phyloP scores from a whole-genome alignment of 2,888 invertebrate genomes.

The Caenorhabditis sp. region DNA sequence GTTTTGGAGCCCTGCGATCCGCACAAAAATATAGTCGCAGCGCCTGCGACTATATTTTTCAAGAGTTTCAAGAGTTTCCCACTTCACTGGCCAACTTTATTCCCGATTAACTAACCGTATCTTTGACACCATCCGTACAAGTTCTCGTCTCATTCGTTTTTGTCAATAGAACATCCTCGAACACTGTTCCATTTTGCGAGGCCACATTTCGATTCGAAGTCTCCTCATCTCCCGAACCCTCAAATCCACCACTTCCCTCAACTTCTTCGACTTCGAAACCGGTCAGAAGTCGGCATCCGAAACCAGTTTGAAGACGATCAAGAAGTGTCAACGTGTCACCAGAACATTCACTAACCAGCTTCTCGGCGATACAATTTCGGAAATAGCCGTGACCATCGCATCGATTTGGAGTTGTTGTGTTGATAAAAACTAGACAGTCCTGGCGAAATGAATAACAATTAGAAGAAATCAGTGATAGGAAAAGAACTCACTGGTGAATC shows the following conservation, averaged over 20 bases:
- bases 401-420: slow-evolving; percentile 28
- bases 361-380: slow-evolving; percentile 17
- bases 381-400: slow-evolving; percentile 37
- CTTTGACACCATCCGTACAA: slow-evolving; percentile 19
- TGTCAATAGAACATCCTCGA: slow-evolving; percentile 1
- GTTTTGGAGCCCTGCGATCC: neutral
- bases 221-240: slow-evolving; percentile 2
- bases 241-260: slow-evolving; percentile 19
- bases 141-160: slow-evolving; percentile 6
- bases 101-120: neutral
- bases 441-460: too few relatives aligned
- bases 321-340: slow-evolving; percentile 22
- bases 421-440: slow-evolving; percentile 32
- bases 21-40: too few relatives aligned
- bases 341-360: slow-evolving; percentile 24
- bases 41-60: too few relatives aligned
- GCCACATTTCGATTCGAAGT: neutral
- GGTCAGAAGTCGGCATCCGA: slow-evolving; percentile 19
- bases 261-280: slow-evolving; percentile 14
- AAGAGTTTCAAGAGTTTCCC: too few relatives aligned
- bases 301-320: slow-evolving; percentile 22
- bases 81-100: too few relatives aligned
- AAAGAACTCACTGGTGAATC: slow-evolving; percentile 17
- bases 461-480: too few relatives aligned
- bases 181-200: neutral